Evolutionary conservation across 2,888 invertebrate genomes (phyloP).

Genomic region (Pseudoips prasinana): DNA sequence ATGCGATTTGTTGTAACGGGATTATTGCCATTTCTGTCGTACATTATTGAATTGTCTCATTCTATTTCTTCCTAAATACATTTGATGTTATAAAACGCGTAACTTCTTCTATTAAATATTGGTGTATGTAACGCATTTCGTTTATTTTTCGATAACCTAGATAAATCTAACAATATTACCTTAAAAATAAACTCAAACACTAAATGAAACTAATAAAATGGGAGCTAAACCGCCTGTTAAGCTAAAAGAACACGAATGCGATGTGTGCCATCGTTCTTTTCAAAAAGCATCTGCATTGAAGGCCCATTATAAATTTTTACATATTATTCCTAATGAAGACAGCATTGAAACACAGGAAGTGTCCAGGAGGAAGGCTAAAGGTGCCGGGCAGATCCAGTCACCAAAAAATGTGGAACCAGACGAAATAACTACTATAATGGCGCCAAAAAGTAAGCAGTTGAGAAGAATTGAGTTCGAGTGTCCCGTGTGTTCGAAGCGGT

Average conservation of each 20-base stretch:
- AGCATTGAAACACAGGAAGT: not conserved
- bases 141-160: too few relatives aligned
- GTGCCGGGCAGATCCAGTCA: not conserved
- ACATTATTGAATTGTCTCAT: too few relatives aligned
- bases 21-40: too few relatives aligned
- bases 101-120: too few relatives aligned
- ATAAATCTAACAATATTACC: too few relatives aligned
- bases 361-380: conserved; percentile 7
- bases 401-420: not conserved
- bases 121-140: too few relatives aligned
- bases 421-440: conserved; percentile 5
- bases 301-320: conserved; percentile 43
- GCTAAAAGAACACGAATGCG: conserved; percentile 46
- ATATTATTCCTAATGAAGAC: conserved; percentile 9
- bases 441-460: not conserved
- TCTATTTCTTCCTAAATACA: too few relatives aligned
- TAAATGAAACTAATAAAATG: conserved; percentile 35
- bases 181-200: too few relatives aligned
- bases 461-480: conserved; percentile 47
- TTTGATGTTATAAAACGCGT: too few relatives aligned
- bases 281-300: conserved; percentile 40
- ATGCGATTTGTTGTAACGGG: too few relatives aligned
- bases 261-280: conserved; percentile 49
- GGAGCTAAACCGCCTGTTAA: conserved; percentile 48
- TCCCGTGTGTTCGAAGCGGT: conserved; percentile 48